Conservation (phyloP, 2,113 vertebrate species). For the Phalacrocorax brasilianus region DNA sequence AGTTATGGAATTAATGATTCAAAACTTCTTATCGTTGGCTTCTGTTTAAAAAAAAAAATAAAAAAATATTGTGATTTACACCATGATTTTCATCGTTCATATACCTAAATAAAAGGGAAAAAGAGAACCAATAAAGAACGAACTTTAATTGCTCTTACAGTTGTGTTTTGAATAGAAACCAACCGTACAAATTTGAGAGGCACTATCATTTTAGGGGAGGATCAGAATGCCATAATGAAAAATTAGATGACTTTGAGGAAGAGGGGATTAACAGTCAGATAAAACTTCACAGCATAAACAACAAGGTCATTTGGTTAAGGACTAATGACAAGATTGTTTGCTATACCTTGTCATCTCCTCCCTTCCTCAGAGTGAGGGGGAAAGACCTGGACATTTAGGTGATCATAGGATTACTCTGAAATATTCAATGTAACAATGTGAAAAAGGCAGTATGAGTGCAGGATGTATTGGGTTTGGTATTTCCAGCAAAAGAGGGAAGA, state of each 20-base stretch:
- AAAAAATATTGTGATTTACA: neutral
- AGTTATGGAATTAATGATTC: neutral
- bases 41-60: neutral
- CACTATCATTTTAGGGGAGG: neutral
- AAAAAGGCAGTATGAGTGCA: neutral
- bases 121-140: neutral
- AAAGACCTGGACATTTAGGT: neutral
- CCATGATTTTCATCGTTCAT: neutral
- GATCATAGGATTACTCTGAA: neutral
- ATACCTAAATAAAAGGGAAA: neutral
- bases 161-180: neutral
- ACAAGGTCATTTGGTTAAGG: neutral
- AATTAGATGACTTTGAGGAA: neutral
- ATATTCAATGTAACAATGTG: neutral
- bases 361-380: neutral
- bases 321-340: neutral
- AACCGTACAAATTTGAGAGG: neutral
- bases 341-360: neutral
- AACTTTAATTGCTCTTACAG: neutral
- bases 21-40: neutral
- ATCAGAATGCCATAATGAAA: neutral
- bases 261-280: neutral
- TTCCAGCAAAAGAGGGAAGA: neutral
- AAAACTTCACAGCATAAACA: slow-evolving; percentile 5
- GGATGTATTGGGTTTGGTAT: neutral